A percentile compares a stretch with the other conserved stretches of the same genome.
These are phyloP conservation scores for Zoroaster sp. DNA, from an alignment of 53 echinoderm and acorn worm genomes.

Conservation along the genomic window DNA sequence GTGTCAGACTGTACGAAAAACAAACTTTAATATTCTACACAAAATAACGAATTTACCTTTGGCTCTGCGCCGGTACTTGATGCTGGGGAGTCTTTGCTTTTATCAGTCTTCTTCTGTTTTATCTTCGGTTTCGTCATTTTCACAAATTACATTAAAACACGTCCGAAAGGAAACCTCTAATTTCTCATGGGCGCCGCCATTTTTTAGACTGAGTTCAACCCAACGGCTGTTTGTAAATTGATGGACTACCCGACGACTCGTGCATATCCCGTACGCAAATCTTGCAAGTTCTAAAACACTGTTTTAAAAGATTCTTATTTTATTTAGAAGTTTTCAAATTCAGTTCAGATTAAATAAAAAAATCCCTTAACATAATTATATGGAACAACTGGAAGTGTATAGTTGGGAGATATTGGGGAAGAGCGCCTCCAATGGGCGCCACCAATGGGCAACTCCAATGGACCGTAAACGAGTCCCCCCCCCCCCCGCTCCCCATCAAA, in stretches of 20 bases:
- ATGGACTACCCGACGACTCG: neutral
- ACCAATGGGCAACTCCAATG: too few relatives aligned
- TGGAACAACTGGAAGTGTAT: too few relatives aligned
- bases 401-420: too few relatives aligned
- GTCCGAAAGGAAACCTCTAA: neutral
- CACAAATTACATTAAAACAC: neutral
- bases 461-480: too few relatives aligned
- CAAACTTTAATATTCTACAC: neutral
- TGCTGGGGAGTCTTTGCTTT: constrained; percentile 58
- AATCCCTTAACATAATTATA: too few relatives aligned
- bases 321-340: too few relatives aligned
- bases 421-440: too few relatives aligned
- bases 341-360: too few relatives aligned
- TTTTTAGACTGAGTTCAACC: neutral
- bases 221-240: constrained; percentile 28
- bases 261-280: too few relatives aligned
- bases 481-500: too few relatives aligned
- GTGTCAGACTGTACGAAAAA: neutral
- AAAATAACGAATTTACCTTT: constrained; percentile 48
- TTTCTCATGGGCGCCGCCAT: constrained; percentile 33
- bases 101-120: constrained; percentile 84
- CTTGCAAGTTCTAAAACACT: too few relatives aligned
- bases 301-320: too few relatives aligned
- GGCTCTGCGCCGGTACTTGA: constrained; percentile 52
- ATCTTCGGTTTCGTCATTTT: constrained; percentile 87